phyloP scores from a whole-genome alignment of 2,888 invertebrate species.

The Mythimna pallens region DNA sequence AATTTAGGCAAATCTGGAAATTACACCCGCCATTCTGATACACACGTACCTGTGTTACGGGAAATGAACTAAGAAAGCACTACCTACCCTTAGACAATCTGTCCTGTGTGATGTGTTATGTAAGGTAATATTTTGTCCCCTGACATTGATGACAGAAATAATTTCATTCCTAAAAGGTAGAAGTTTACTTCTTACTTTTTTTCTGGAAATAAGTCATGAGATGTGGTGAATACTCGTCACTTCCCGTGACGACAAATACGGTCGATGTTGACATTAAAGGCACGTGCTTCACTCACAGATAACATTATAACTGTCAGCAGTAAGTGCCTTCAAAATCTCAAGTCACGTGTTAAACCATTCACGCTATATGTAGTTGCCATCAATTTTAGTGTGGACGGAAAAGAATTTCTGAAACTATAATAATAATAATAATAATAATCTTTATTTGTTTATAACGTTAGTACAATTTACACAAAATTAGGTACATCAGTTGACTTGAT shows the following conservation, averaged over 20 bases:
- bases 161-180: background rate
- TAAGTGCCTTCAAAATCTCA: conserved; percentile 42
- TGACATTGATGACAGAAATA: background rate
- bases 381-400: background rate
- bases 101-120: background rate
- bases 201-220: conserved; percentile 21
- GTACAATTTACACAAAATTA: too few relatives aligned
- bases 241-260: conserved; percentile 73
- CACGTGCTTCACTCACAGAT: conserved; percentile 79
- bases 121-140: background rate
- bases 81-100: background rate
- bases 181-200: background rate
- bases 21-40: too few relatives aligned
- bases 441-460: too few relatives aligned
- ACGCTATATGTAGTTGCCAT: conserved; percentile 21
- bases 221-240: conserved; percentile 60
- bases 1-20: too few relatives aligned
- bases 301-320: conserved; percentile 64
- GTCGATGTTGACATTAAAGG: conserved; percentile 75
- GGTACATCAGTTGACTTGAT: too few relatives aligned
- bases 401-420: background rate
- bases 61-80: background rate
- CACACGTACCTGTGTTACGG: too few relatives aligned
- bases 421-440: too few relatives aligned
- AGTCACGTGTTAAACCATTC: conserved; percentile 45